Base-by-base conservation (phyloP, 2,888 invertebrate genomes). In the Trissolcus brochymenae region DNA sequence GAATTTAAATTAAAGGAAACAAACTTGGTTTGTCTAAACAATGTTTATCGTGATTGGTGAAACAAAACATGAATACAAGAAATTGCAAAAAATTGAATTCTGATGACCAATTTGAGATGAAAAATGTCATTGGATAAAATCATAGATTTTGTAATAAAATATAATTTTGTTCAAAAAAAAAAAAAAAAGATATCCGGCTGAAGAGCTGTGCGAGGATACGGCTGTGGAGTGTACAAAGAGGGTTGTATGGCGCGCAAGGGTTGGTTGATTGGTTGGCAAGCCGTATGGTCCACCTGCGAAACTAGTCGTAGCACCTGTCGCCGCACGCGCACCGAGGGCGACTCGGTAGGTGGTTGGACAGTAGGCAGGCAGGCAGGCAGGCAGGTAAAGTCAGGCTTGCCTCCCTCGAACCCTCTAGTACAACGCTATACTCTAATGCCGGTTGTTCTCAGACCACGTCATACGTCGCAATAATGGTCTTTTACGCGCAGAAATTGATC, bases 331-430 rank as follows among this genome's bases (percentile, higher is more conserved):
- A 78, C 70, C 65, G 74, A 70, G 70, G 74, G 61, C 65, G 74
- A 78, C 78, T 74, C 73, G 74, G 78, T 78, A 74, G 78, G 78
- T 78, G 78, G 78, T 74, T 78, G 78, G 72, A 70, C 19, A n/a
- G n/a, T n/a, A n/a, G n/a, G n/a, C n/a, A n/a, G 51, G 70, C 61
- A 72, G 70, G 74, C 78, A 78, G 73, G 73, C 73, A 60, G 65
- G 41, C 65, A 76, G 56, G 49, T 60, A 59, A 29, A 6, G 29
- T 9, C 72, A 51, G 64, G 57, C 62, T 70, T 54, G 59, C 64
- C 67, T 61, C 73, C 68, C 73, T 65, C 66, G 43, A 43, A 60
- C 66, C 64, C 67, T 60, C 60, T 43, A 66, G 73, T 64, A 56
- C 73, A 46, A 64, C 77, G 73, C 53, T 64, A 68, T 60, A 74